Evolutionary conservation across 1,140 invertebrate species (phyloP).

Genomic region (Leptopilina boulardi): DNA sequence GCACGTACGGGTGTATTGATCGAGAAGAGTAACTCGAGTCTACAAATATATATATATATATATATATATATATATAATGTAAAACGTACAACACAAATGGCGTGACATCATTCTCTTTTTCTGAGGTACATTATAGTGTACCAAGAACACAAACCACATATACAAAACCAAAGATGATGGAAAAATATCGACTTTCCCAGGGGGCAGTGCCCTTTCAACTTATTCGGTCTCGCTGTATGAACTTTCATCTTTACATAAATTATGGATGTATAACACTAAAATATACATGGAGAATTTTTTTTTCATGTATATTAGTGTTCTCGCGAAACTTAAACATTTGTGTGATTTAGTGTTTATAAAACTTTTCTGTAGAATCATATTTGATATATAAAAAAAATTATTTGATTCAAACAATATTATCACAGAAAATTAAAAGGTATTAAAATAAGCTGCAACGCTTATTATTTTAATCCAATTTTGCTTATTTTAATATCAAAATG

Average conservation of each 20-base stretch:
- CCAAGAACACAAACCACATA: neutral
- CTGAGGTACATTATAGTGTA: neutral
- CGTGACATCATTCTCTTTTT: constrained; percentile 1
- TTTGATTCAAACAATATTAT: no score
- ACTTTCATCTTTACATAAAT: no score
- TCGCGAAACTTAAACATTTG: no score
- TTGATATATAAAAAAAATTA: no score
- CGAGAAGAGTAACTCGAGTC: constrained; percentile 15
- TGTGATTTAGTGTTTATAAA: no score
- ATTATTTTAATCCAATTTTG: no score
- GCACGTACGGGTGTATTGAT: constrained; percentile 30
- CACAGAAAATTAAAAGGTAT: no score
- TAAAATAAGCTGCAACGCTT: no score
- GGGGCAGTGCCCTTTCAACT: neutral
- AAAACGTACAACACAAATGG: constrained; percentile 7
- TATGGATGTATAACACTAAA: neutral
- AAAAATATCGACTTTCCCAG: constrained; percentile 18
- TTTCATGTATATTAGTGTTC: no score
- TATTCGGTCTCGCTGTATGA: neutral
- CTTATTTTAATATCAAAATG: no score
- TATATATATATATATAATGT: neutral
- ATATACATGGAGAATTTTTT: neutral
- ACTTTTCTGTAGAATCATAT: no score
- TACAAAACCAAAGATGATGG: neutral
- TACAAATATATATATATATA: neutral